phyloP scores from a whole-genome alignment of 2,888 invertebrate species.

The Ornithoptera priamus region DNA sequence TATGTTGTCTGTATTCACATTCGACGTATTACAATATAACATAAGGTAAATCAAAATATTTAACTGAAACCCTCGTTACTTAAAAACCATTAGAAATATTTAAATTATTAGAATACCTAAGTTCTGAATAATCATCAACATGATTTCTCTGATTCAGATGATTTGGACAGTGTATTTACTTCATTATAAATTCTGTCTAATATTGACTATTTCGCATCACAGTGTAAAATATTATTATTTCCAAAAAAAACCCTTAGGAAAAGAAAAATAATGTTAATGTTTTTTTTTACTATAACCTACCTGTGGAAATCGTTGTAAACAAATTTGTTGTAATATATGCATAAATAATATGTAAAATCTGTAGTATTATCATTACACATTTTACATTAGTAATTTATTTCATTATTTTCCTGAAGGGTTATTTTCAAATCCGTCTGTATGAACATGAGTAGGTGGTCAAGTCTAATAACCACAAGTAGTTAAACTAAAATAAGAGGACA shows the following conservation, averaged over 20 bases:
- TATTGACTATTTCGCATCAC: too few species aligned
- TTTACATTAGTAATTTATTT: not conserved
- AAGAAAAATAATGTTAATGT: too few species aligned
- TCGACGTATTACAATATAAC: not conserved
- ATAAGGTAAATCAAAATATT: not conserved
- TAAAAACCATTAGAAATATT: not conserved
- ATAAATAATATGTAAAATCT: too few species aligned
- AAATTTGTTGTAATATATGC: too few species aligned
- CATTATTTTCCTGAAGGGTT: not conserved
- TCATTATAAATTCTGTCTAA: too few species aligned
- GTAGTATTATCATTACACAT: too few species aligned
- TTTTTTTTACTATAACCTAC: too few species aligned
- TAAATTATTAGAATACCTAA: not conserved
- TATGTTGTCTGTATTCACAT: not conserved
- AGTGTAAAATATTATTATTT: too few species aligned
- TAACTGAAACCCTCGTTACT: not conserved
- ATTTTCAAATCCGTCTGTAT: not conserved
- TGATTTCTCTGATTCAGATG: not conserved
- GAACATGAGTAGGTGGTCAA: not conserved
- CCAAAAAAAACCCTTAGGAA: too few species aligned
- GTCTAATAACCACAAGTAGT: not conserved
- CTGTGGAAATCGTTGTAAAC: too few species aligned
- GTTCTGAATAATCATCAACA: not conserved
- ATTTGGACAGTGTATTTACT: not conserved
- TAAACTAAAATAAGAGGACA: slow-evolving; percentile 13